Evolutionary conservation across 2,888 invertebrate species (phyloP).

Genomic region (Volucella zonaria): DNA sequence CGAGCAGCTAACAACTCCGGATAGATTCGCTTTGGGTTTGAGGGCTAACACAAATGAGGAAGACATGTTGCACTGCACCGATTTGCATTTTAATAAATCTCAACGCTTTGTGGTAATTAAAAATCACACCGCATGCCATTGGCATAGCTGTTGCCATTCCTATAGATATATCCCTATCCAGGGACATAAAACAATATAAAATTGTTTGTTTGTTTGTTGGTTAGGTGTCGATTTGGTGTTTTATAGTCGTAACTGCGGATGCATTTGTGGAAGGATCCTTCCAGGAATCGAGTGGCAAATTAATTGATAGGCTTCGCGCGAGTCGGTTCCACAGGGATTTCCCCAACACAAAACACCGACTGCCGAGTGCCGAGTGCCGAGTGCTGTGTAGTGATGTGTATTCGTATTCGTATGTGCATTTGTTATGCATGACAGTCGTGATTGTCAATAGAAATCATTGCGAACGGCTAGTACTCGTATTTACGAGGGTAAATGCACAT

Average conservation of each 20-base stretch:
- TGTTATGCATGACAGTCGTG: conserved; percentile 4
- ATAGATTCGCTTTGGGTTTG: neutral
- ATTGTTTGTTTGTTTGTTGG: conserved; percentile 14
- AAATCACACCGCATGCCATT: conserved; percentile 63
- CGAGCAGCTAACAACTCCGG: too few relatives aligned
- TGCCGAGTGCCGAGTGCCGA: neutral
- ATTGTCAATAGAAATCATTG: conserved; percentile 24
- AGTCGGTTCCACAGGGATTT: conserved; percentile 36
- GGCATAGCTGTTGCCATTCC: too few relatives aligned
- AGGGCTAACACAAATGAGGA: conserved; percentile 57
- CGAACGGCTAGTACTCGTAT: neutral
- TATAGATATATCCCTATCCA: too few relatives aligned
- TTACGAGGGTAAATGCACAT: conserved; percentile 3
- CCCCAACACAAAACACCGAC: neutral
- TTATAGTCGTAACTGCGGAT: neutral
- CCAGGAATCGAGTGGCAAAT: conserved; percentile 45
- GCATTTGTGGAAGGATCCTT: conserved; percentile 21
- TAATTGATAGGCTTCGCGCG: conserved; percentile 53
- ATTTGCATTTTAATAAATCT: conserved; percentile 70
- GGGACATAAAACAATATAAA: conserved; percentile 45
- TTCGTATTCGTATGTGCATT: neutral
- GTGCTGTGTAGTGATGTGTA: neutral
- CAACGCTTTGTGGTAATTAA: conserved; percentile 68
- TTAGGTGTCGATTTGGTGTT: conserved; percentile 5
- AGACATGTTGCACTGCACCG: conserved; percentile 61